Evolutionary conservation across 2,888 invertebrate genomes (phyloP).

Genomic region (Apotomis betuletana): DNA sequence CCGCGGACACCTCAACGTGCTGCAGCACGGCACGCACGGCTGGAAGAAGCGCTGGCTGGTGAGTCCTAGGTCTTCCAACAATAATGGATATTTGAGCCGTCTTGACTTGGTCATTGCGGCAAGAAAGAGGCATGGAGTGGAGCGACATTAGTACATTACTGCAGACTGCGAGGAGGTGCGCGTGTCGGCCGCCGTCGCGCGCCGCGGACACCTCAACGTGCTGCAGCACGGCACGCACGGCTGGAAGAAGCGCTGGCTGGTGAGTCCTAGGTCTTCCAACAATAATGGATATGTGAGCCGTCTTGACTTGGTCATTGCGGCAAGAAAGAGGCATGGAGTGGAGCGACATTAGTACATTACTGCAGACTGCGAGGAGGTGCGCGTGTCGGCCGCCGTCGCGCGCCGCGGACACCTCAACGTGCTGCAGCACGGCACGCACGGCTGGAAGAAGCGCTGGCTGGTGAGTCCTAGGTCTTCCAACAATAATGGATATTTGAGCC

Average conservation of each 20-base stretch:
- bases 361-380: constrained; percentile 98
- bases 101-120: too few species aligned
- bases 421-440: constrained; percentile 98
- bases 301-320: too few species aligned
- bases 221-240: constrained; percentile 98
- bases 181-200: constrained; percentile 97
- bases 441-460: constrained; percentile 99
- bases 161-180: constrained; percentile 98
- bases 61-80: constrained; percentile 63
- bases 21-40: constrained; percentile 98
- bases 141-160: too few species aligned
- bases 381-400: constrained; percentile 98
- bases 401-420: constrained; percentile 98
- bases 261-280: constrained; percentile 76
- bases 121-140: too few species aligned
- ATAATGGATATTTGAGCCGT: too few species aligned
- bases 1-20: constrained; percentile 97
- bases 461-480: constrained; percentile 82
- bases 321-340: too few species aligned
- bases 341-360: too few species aligned
- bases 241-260: constrained; percentile 99
- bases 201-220: constrained; percentile 98
- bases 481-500: too few species aligned
- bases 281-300: too few species aligned
- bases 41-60: constrained; percentile 99